Conservation (phyloP, 1,140 invertebrate genomes). For the Pemphigus obesinymphae region DNA sequence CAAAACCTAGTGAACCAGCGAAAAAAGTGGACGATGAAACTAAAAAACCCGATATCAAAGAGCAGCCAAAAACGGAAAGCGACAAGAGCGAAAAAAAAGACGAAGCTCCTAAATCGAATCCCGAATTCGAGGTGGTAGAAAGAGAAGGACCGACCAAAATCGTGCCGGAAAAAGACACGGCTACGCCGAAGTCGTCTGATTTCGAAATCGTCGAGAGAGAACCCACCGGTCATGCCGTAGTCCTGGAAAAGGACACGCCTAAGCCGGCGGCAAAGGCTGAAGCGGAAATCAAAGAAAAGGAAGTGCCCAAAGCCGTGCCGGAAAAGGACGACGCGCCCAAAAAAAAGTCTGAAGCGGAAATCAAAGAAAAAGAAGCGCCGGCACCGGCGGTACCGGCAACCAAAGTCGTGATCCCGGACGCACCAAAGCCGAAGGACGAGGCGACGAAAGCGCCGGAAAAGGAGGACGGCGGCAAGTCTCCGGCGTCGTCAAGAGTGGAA, state of each 20-base stretch:
- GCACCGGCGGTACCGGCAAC: background rate
- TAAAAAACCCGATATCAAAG: background rate
- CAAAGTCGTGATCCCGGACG: background rate
- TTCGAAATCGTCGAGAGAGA: background rate
- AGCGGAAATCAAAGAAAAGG: background rate
- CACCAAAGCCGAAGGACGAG: background rate
- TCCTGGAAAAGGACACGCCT: background rate
- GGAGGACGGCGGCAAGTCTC: background rate
- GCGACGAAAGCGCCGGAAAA: background rate
- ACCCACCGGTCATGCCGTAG: background rate
- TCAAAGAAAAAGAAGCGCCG: background rate
- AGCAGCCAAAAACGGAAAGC: background rate
- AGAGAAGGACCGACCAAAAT: background rate
- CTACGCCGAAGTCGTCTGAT: background rate
- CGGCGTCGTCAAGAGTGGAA: too few species aligned
- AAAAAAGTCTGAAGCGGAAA: too few species aligned
- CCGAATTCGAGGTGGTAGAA: background rate
- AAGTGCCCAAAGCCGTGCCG: background rate
- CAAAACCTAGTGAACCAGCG: background rate
- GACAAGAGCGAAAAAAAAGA: background rate
- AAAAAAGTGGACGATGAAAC: conserved; percentile 6
- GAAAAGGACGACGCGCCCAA: too few species aligned
- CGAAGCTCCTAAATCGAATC: background rate
- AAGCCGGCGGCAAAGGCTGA: background rate
- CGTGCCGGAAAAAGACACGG: background rate